Evolutionary conservation across 2,888 invertebrate genomes (phyloP).

Genomic region (Lypha dubia): DNA sequence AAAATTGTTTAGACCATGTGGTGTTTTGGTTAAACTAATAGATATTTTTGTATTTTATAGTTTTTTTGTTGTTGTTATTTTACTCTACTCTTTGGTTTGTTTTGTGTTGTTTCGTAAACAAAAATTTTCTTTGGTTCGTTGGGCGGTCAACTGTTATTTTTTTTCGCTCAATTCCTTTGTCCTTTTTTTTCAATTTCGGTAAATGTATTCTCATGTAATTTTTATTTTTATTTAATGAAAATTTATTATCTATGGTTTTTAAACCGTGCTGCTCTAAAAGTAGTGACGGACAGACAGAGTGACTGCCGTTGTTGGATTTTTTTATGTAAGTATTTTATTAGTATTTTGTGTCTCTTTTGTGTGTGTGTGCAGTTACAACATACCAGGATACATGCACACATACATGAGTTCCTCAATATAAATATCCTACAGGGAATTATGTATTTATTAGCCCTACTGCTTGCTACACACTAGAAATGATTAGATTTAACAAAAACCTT

Average conservation of each 20-base stretch:
- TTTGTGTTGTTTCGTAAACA: conserved; percentile 40
- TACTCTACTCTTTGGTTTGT: not conserved
- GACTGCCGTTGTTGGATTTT: not conserved
- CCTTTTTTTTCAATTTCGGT: conserved; percentile 10
- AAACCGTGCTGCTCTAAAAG: not conserved
- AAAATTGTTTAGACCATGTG: conserved; percentile 18
- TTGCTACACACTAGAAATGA: conserved; percentile 5
- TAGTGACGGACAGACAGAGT: not conserved
- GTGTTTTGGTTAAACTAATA: conserved; percentile 16
- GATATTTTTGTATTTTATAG: not conserved
- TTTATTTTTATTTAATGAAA: conserved; percentile 46
- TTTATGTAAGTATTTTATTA: conserved; percentile 35
- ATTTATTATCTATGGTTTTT: conserved; percentile 50
- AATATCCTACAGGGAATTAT: conserved; percentile 30
- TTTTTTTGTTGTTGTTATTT: not conserved
- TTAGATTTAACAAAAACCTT: not conserved
- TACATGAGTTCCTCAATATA: conserved; percentile 35
- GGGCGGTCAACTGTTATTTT: conserved; percentile 23
- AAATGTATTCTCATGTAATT: not conserved
- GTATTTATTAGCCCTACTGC: not conserved
- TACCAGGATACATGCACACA: not conserved
- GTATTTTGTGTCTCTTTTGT: conserved; percentile 24
- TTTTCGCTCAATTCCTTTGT: not conserved
- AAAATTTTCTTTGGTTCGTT: conserved; percentile 48
- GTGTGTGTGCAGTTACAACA: conserved; percentile 2